A percentile compares a stretch with the other conserved stretches of the same genome.
Conservation (phyloP, 2,797 vertebrate genomes). For the Rousettus madagascariensis region DNA sequence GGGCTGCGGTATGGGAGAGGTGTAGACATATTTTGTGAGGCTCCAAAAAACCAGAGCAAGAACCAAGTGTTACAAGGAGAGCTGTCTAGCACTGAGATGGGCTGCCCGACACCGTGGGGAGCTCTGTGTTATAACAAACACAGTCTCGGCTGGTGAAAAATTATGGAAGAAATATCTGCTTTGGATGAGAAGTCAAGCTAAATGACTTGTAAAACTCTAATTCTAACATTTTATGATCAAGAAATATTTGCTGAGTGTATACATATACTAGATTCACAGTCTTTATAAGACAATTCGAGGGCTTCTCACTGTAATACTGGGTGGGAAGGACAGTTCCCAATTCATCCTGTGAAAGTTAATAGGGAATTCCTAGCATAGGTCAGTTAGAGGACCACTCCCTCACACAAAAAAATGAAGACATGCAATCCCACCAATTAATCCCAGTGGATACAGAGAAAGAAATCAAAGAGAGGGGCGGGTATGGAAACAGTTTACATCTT, state of each 20-base stretch:
- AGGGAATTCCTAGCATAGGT: conserved; percentile 28
- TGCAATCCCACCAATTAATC: conserved; percentile 22
- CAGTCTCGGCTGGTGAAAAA: background rate
- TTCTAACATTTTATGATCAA: background rate
- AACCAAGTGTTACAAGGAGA: background rate
- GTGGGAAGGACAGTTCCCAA: background rate
- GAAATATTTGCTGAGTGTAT: background rate
- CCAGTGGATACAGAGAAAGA: conserved; percentile 1
- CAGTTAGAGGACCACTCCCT: background rate
- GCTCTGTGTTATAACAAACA: background rate
- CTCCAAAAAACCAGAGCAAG: background rate
- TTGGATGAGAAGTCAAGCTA: background rate
- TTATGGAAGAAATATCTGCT: background rate
- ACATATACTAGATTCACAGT: background rate
- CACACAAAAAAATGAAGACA: conserved; percentile 9
- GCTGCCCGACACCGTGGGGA: background rate
- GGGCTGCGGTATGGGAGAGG: background rate
- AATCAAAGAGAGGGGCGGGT: conserved; percentile 40
- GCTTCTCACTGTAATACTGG: background rate
- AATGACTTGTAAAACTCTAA: background rate
- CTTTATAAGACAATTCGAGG: background rate
- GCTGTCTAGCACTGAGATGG: conserved; percentile 9
- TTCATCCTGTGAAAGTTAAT: background rate
- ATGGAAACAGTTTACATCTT: conserved; percentile 20
- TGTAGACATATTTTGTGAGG: background rate